phyloP scores from a whole-genome alignment of 1,140 invertebrate species.

The Sarcophaga bullata region DNA sequence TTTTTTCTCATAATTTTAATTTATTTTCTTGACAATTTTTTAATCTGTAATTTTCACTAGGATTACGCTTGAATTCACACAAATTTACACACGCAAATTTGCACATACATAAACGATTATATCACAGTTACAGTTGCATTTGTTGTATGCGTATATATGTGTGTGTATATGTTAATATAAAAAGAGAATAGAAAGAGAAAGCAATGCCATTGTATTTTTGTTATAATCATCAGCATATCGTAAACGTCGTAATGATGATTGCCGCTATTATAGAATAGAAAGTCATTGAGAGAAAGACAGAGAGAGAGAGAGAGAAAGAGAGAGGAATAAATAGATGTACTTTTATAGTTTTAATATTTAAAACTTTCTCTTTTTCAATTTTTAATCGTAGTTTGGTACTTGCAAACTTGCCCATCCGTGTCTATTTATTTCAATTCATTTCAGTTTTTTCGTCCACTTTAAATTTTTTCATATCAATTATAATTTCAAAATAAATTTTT shows the following conservation, averaged over 20 bases:
- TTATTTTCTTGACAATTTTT: slow-evolving; percentile 12
- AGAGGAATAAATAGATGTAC: too few relatives aligned
- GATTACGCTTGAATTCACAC: not conserved
- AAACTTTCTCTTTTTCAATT: not conserved
- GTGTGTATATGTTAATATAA: not conserved
- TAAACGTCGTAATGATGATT: slow-evolving; percentile 1
- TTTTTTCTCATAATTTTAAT: slow-evolving; percentile 6
- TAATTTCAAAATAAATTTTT: slow-evolving; percentile 5
- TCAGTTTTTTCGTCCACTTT: not conserved
- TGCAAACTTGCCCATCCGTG: not conserved
- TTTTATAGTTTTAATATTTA: too few relatives aligned
- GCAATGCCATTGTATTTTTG: not conserved
- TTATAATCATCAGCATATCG: not conserved
- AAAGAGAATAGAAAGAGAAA: too few relatives aligned
- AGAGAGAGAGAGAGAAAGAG: too few relatives aligned
- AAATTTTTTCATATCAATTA: not conserved
- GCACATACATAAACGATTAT: not conserved
- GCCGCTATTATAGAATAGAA: not conserved
- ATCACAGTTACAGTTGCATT: not conserved
- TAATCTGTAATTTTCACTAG: slow-evolving; percentile 15
- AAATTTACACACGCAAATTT: not conserved
- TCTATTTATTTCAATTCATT: not conserved
- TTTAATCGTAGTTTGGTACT: not conserved
- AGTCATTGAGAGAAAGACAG: too few relatives aligned
- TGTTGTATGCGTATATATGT: not conserved